Evolutionary conservation across 2,113 vertebrate genomes (phyloP), one percentile per base, ranked within the genome.

Genomic region (Antechinus stuartii): DNA sequence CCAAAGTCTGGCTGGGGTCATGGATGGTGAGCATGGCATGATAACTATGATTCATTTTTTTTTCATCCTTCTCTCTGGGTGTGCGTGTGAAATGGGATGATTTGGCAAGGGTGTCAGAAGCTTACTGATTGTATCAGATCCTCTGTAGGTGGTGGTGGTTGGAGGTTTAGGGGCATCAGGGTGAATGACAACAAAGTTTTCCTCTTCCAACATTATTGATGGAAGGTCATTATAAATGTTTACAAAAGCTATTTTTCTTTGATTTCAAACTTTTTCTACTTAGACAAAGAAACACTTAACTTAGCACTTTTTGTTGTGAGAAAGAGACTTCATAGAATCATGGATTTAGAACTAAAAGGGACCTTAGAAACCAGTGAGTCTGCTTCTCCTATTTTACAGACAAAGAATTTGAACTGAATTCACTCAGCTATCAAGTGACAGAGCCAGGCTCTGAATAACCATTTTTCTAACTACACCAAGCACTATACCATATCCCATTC

Each of bases 1-100:
- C 92, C 94, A 10, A 84, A 90, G 95, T 93, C 96, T 92, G 54
- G 46, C 68, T 96, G 93, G 90, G 97, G 94, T 89, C 91, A 90
- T 57, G 91, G 95, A 94, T 95, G 97, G 96, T 42, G n/a, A 94
- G 91, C 55, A 91, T 14, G 50, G 94, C 93, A 54, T 90, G 94
- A 97, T 97, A 97, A 98, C 54, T 93, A 97, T 97, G 97, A 98
- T 90, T 97, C 97, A 98, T 54, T 53, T 52, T 52, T 52, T 90
- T 90, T 98, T 97, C 92, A 96, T 97, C 53, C 97, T 97, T 97
- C 95, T 96, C 92, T 94, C 97, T 95, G 98, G 97, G 98, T 97
- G 97, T 97, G 97, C 42, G 90, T 97, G 96, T 97, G 96, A 98
- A 97, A 94, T 95, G 50, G 95, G 89, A 93, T 93, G 54, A 92